Conservation (phyloP, 2,888 invertebrate genomes). For the Hirtodrosophila alboralis region DNA sequence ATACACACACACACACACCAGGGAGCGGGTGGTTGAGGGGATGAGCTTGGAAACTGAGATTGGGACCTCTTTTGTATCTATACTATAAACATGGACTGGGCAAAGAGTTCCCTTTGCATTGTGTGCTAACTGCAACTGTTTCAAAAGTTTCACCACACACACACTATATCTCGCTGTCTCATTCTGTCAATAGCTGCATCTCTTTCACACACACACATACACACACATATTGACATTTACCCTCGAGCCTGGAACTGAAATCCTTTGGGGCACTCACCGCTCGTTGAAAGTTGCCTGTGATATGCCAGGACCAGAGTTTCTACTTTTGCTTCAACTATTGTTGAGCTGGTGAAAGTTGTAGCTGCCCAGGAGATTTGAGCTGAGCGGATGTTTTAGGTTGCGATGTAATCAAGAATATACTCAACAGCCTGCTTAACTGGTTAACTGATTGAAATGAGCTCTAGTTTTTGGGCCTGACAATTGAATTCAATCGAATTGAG, state of each 20-base stretch:
- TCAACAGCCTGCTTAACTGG: constrained; percentile 17
- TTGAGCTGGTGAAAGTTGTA: constrained; percentile 41
- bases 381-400: constrained; percentile 30
- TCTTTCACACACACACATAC: too few species aligned
- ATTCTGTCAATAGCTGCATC: constrained; percentile 16
- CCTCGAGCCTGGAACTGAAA: constrained; percentile 48
- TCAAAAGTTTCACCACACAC: constrained; percentile 56
- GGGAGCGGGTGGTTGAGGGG: constrained; percentile 2
- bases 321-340: constrained; percentile 28
- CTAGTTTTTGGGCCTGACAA: background rate
- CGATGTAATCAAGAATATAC: constrained; percentile 12
- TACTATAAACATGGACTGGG: constrained; percentile 17
- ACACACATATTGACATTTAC: constrained; percentile 55
- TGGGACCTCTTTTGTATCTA: constrained; percentile 49
- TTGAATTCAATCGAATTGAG: too few species aligned
- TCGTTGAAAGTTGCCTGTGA: constrained; percentile 67
- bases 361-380: constrained; percentile 30
- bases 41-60: constrained; percentile 34
- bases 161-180: background rate
- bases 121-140: constrained; percentile 74
- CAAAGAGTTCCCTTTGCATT: constrained; percentile 48
- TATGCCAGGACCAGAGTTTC: constrained; percentile 40
- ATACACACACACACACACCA: constrained; percentile 26
- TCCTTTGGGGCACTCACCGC: constrained; percentile 62
- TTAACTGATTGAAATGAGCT: constrained; percentile 7